These are phyloP conservation scores for Leuctra nigra DNA, from an alignment of 2,888 invertebrate genomes.

Conservation along the genomic window DNA sequence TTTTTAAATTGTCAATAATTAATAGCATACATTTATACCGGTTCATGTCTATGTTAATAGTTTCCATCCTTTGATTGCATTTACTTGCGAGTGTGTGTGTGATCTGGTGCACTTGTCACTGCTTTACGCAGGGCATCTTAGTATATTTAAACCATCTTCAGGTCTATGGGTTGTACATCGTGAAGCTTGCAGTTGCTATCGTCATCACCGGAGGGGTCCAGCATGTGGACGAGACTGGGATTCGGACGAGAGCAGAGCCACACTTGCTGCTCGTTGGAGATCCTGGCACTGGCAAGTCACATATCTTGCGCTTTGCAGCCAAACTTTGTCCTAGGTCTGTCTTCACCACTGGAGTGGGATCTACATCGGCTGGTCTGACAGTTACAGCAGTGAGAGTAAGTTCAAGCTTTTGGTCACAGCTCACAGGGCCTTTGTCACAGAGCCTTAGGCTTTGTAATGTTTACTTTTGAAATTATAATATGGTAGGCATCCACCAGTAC, in stretches of 20 bases:
- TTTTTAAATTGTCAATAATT: background rate
- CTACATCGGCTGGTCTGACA: conserved; percentile 81
- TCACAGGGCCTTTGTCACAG: background rate
- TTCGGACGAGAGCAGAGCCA: conserved; percentile 64
- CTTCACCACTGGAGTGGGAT: conserved; percentile 79
- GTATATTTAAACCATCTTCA: too few relatives aligned
- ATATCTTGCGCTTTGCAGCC: conserved; percentile 65
- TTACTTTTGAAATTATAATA: too few relatives aligned
- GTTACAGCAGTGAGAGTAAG: conserved; percentile 76
- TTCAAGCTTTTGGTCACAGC: background rate
- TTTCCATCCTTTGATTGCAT: too few relatives aligned
- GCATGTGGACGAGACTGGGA: conserved; percentile 43
- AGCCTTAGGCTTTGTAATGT: too few relatives aligned
- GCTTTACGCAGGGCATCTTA: too few relatives aligned
- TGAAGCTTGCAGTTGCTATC: conserved; percentile 77
- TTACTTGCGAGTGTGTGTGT: too few relatives aligned
- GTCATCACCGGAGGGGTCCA: conserved; percentile 46
- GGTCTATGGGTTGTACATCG: conserved; percentile 81
- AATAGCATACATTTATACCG: too few relatives aligned
- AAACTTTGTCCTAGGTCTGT: conserved; percentile 67
- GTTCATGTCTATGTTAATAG: too few relatives aligned
- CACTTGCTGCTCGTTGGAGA: conserved; percentile 84
- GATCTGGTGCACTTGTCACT: too few relatives aligned
- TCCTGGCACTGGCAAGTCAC: conserved; percentile 85
- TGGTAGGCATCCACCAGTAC: too few relatives aligned